Percentiles rank a stretch among this genome's conserved stretches.
Evolutionary conservation across 2,888 invertebrate species (phyloP).

Genomic region (Lasius fuliginosus): DNA sequence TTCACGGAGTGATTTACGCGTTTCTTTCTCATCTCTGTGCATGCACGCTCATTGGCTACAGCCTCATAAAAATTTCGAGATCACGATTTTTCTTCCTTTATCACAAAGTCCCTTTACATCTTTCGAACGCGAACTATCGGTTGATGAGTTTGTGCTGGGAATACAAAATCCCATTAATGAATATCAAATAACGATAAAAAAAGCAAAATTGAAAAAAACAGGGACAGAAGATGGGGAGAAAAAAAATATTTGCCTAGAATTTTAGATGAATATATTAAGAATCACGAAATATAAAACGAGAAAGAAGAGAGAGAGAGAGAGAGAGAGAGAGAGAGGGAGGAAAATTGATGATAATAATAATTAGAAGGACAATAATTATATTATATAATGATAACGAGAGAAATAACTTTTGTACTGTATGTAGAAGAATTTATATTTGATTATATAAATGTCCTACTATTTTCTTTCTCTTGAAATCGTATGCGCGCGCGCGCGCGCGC

Average conservation of each 20-base stretch:
- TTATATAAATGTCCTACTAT: neutral
- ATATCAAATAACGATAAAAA: constrained; percentile 20
- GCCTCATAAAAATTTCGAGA: constrained; percentile 29
- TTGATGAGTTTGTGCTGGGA: constrained; percentile 37
- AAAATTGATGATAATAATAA: neutral
- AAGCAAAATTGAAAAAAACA: neutral
- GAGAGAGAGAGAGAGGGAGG: neutral
- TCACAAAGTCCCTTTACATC: constrained; percentile 15
- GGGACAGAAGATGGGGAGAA: neutral
- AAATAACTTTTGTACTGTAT: neutral
- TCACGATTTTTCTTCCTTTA: constrained; percentile 39
- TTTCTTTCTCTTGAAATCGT: neutral
- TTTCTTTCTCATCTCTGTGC: neutral
- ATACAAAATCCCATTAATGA: constrained; percentile 18
- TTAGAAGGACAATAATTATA: neutral
- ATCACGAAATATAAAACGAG: neutral
- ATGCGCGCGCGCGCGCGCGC: no score
- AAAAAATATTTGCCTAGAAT: neutral
- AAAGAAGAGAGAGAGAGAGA: no score
- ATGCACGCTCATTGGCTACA: constrained; percentile 8
- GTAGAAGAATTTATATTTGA: neutral
- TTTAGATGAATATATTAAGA: neutral
- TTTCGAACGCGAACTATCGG: constrained; percentile 3
- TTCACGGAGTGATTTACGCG: constrained; percentile 24
- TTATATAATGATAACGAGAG: neutral